Base-by-base conservation (phyloP, 2,888 invertebrate genomes). In the Himalopsyche anomala region DNA sequence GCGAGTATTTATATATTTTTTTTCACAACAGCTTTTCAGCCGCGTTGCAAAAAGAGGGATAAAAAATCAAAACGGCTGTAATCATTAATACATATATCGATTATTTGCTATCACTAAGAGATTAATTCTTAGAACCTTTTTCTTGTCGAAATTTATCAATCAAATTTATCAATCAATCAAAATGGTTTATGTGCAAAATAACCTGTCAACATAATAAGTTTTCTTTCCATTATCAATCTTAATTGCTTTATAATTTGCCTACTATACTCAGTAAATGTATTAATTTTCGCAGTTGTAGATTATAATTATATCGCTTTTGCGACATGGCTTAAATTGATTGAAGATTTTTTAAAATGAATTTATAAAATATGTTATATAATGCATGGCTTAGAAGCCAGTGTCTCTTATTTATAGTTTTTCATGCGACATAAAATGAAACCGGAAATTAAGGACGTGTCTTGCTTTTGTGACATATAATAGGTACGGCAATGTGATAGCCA, bases 161-260 rank as follows among this genome's bases (percentile, higher is more conserved):
- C 62, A 62, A 62, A 62, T n/a, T n/a, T n/a, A n/a, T n/a, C n/a
- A n/a, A 62, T 62, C 62, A 62, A 62, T 62, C 62, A 62, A 62
- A 62, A 62, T 28, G 62, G 62, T 62, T 62, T 19, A 62, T 62
- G 62, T 62, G 62, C 19, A 2, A 62, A 62, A 62, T 62, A 19
- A 19, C 19, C 19, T 19, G 62, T 62, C 62, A 62, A 62, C 6
- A 28, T 51, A 15, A 51, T 15, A 8, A 15, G 51, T 5, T 15
- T 51, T 51, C 15, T 51, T 51, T 62, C 15, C 62, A 62, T 62
- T 62, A 62, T 19, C 19, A 9, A n/a, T 62, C 19, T 62, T 19
- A 62, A 62, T 62, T 62, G 62, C 62, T 62, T 62, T 62, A 19
- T 62, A 62, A 62, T 62, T 62, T 62, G 19, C 19, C 19, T 19